Base-by-base conservation (phyloP, 2,888 invertebrate species). In the Meandrusa payeni region DNA sequence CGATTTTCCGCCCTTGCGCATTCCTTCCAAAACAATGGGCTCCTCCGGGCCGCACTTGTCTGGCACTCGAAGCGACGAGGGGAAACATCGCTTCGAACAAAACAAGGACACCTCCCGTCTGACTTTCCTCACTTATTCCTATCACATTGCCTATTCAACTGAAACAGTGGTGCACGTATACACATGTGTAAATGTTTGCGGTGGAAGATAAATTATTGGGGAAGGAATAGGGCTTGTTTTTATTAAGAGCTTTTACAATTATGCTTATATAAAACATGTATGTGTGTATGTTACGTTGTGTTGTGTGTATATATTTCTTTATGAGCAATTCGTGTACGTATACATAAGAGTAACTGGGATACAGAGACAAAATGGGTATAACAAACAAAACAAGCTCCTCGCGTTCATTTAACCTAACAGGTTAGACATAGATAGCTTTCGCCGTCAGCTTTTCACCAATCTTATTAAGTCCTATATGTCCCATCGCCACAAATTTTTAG, bases 81-180 rank as follows among this genome's bases (percentile, higher is more conserved):
- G 78, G 80, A 76, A 70, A 73, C 65, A 65, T 59, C 55, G 66
- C 67, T 69, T 64, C 65, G 70, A 75, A 76, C 76, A 72, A 75
- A 79, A 77, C 77, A 67, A 65, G 73, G 64, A 76, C 76, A 74
- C 64, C 70, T 67, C 65, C 69, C 72, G 72, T 76, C 66, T 66
- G 69, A 67, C 67, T 72, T 74, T 74, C 73, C 70, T 68, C 55
- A 55, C 54, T 60, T 44, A 32, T 38, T 43, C n/a, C 34, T 20
- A 32, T 32, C 32, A 32, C 37, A 45, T 39, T 20, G 44, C 44
- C 44, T 38, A 45, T 41, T 43, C 29, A 31, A 26, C 44, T 46
- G 44, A 32, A 47, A 19, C 38, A 38, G 10, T 36, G 39, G 32
- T 33, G 10, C 11, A 38, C 13, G 41, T 19, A 19, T 44, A 17